Evolutionary conservation across 2,888 invertebrate genomes (phyloP), one percentile per base, ranked within the genome.

Genomic region (Scelioninae gen. 1): DNA sequence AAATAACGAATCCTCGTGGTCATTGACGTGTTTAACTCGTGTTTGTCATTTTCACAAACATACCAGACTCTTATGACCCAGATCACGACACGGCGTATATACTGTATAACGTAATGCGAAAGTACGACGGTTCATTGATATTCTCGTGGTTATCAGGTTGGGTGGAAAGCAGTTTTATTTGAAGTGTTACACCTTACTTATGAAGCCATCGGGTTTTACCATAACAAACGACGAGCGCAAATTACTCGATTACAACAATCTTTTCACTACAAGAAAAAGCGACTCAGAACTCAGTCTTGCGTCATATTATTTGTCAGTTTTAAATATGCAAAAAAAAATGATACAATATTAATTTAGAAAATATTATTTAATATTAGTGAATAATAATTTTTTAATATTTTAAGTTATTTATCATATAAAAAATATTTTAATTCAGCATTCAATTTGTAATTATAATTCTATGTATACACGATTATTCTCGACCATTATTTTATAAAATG

Each of bases 51-150:
- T 78, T 71, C 49, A 43, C 65, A 23, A 78, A 34, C 66, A 34
- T 40, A 29, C 75, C 68, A 79, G 75, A 58, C 81, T 74, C 75
- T 78, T 82, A 58, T 75, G 88, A 85, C 87, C 87, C 82, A 84
- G 86, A 88, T 89, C 85, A 86, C 85, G 84, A 84, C 66, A 49
- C 15, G 65, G 84, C 87, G 29, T 9, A 1, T 11, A 32, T 32
- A 5, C 23, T 34, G 85, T 87, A 78, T 83, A 84, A 85, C 83
- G 88, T 86, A 88, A 89, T 86, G 86, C 85, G 84, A 86, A 88
- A 87, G 86, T 85, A 65, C 84, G 82, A 78, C 85, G 84, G 84
- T 84, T 89, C 88, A 87, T 89, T 89, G 89, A 88, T 89, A 89
- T 89, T 89, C 89, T 51, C 82, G 86, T 79, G 86, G 86, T 86